Conservation (phyloP, 2,113 vertebrate species). For the Calyptommatus sinebrachiatus region DNA sequence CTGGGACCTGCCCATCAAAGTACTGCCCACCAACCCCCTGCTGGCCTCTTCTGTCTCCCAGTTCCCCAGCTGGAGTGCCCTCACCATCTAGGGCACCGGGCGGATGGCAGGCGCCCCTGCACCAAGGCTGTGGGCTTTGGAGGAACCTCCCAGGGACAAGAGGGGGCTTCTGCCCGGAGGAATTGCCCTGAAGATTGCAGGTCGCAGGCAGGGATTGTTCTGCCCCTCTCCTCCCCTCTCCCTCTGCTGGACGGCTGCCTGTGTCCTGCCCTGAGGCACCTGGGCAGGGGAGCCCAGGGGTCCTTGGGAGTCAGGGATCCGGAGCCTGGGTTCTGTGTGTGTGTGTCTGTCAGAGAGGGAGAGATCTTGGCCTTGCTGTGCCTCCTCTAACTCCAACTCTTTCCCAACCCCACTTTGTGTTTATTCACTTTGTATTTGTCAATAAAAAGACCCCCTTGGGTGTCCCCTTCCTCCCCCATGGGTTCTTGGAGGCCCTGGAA, state of each 20-base stretch:
- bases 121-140: not conserved
- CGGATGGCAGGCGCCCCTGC: not conserved
- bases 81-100: slow-evolving; percentile 79
- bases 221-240: not conserved
- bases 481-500: not conserved
- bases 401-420: not conserved
- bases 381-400: not conserved
- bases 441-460: not conserved
- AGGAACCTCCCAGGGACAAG: not conserved
- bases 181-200: not conserved
- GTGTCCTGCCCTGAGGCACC: no score
- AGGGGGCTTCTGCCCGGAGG: not conserved
- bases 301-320: no score
- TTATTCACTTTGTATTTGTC: not conserved
- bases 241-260: no score
- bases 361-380: not conserved
- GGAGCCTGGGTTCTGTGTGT: not conserved
- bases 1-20: slow-evolving; percentile 96
- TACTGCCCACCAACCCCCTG: slow-evolving; percentile 92
- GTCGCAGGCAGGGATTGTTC: not conserved
- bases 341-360: not conserved
- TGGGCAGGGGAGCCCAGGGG: no score
- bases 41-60: slow-evolving; percentile 89
- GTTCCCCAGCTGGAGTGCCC: slow-evolving; percentile 87
- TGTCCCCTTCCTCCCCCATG: no score